Evolutionary conservation across 2,113 vertebrate genomes (phyloP).

Genomic region (Craseonycteris thonglongyai): DNA sequence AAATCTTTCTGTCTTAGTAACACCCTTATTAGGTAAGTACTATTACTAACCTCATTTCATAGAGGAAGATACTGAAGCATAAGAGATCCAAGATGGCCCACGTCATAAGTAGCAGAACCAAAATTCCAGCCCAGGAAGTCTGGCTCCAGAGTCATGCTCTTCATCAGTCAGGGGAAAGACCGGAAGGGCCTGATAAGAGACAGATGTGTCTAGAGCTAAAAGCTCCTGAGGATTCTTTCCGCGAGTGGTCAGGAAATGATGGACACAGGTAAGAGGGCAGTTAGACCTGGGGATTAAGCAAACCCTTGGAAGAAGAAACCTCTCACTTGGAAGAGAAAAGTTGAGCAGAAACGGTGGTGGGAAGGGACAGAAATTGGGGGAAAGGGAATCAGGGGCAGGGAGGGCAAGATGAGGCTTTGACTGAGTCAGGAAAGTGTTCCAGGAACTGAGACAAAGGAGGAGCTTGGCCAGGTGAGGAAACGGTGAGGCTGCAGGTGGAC

Average conservation of each 20-base stretch:
- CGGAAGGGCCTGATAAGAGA: background rate
- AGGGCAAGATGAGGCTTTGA: background rate
- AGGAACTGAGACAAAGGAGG: background rate
- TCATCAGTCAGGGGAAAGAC: background rate
- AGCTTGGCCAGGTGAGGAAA: background rate
- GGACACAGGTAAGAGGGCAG: background rate
- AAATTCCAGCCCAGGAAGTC: background rate
- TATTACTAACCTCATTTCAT: background rate
- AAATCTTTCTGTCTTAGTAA: background rate
- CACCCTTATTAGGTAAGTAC: background rate
- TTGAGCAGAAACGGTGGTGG: background rate
- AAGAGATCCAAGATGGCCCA: background rate
- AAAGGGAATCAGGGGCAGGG: background rate
- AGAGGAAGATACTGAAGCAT: background rate
- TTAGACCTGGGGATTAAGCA: background rate
- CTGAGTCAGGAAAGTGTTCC: background rate
- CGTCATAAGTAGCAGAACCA: background rate
- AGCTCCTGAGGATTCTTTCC: background rate
- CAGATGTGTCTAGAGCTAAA: background rate
- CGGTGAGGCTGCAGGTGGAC: background rate
- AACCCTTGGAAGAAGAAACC: background rate
- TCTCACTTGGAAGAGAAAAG: background rate
- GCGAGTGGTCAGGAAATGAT: background rate
- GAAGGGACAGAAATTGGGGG: background rate
- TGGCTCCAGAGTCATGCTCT: background rate